These are phyloP conservation scores for Desmophyllum pertusum DNA, from an alignment of 92 coral and sea anemone species.

Conservation along the genomic window DNA sequence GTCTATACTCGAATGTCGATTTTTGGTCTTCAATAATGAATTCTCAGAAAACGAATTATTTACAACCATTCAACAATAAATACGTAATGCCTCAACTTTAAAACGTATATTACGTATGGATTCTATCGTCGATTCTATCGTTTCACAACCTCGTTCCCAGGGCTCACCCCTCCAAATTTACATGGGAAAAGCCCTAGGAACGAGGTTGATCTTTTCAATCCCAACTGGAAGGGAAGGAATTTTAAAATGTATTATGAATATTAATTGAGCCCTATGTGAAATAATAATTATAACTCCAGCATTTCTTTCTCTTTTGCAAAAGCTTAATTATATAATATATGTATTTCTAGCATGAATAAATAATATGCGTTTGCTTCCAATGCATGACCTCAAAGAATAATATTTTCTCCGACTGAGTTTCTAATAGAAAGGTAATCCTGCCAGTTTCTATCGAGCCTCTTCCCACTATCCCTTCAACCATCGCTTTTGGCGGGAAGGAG, in stretches of 20 bases:
- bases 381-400: no score
- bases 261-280: neutral
- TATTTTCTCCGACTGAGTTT: no score
- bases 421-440: no score
- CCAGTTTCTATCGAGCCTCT: no score
- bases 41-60: neutral
- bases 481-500: neutral
- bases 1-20: neutral
- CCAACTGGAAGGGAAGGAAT: no score
- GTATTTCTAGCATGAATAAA: neutral
- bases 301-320: neutral
- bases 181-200: no score
- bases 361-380: neutral
- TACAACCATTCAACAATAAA: neutral
- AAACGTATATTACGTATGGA: neutral
- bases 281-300: neutral
- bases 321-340: neutral
- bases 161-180: neutral
- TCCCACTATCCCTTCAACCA: neutral
- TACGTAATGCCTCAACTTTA: neutral
- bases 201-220: no score
- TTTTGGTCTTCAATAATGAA: neutral
- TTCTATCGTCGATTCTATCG: no score
- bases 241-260: neutral
- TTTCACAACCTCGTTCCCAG: no score